Percentiles rank a stretch among this genome's conserved stretches.
Evolutionary conservation across 2,113 vertebrate genomes (phyloP).

Genomic region (Microtus richardsoni): DNA sequence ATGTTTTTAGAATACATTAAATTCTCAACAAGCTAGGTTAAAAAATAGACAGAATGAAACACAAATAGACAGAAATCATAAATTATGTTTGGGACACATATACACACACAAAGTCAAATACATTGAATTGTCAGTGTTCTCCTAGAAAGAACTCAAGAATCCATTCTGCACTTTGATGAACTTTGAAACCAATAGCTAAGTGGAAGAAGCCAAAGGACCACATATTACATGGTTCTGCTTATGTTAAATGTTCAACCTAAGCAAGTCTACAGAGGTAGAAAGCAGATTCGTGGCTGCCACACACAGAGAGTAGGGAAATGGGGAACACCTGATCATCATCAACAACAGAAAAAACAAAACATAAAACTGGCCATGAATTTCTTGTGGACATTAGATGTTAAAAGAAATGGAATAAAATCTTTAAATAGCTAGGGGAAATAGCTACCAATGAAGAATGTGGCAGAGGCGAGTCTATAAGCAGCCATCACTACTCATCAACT

Average conservation of each 20-base stretch:
- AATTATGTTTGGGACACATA: background rate
- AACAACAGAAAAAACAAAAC: background rate
- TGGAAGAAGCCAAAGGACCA: background rate
- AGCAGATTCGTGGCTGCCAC: too few relatives aligned
- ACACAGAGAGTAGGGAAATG: background rate
- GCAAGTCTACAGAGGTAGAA: background rate
- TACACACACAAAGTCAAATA: background rate
- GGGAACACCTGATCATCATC: background rate
- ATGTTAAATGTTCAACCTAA: background rate
- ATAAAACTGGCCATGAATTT: background rate
- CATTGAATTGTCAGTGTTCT: background rate
- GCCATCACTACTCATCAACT: background rate
- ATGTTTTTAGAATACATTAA: background rate
- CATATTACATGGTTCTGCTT: background rate
- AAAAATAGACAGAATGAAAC: conserved; percentile 24
- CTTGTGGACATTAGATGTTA: background rate
- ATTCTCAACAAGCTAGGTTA: background rate
- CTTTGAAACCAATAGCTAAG: background rate
- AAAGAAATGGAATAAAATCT: background rate
- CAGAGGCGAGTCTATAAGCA: background rate
- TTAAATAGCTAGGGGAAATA: background rate
- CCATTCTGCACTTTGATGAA: too few relatives aligned
- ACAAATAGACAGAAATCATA: background rate
- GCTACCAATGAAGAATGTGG: background rate
- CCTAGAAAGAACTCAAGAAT: background rate